These are phyloP conservation scores for Aspidapion aeneum DNA, from an alignment of 2,888 invertebrate species.

Conservation along the genomic window DNA sequence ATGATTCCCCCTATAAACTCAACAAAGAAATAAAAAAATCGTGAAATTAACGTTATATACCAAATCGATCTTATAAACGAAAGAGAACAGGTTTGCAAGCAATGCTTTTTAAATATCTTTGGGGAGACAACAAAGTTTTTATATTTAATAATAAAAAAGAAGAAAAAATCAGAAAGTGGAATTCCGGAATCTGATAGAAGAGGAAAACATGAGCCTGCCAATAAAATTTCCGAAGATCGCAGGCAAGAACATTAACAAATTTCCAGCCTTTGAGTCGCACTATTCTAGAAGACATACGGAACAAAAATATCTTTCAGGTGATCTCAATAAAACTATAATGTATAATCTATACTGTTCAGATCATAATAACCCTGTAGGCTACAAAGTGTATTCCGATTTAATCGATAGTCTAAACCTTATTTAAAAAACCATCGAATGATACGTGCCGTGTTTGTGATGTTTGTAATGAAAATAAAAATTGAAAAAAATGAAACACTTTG, in stretches of 20 bases:
- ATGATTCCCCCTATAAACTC: background rate
- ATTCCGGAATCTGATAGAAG: constrained; percentile 6
- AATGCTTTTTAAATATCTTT: background rate
- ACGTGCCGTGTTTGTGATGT: background rate
- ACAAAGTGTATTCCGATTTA: background rate
- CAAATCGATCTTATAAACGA: background rate
- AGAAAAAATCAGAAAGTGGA: background rate
- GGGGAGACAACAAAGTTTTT: background rate
- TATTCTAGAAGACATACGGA: background rate
- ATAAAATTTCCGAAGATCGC: constrained; percentile 5
- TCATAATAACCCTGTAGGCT: background rate
- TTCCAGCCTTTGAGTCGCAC: background rate
- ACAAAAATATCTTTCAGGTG: background rate
- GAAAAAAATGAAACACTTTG: background rate
- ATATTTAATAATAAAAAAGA: background rate
- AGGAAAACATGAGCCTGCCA: constrained; percentile 7
- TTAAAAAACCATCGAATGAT: too few relatives aligned
- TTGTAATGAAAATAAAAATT: background rate
- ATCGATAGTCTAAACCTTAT: too few relatives aligned
- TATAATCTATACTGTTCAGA: background rate
- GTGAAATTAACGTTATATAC: background rate
- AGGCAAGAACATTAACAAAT: background rate
- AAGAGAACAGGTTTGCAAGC: background rate
- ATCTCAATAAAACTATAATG: background rate
- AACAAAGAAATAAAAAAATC: background rate